A percentile compares a stretch with the other conserved stretches of the same genome.
phyloP scores from a whole-genome alignment of 2,113 vertebrate species.

The Petromus typicus region DNA sequence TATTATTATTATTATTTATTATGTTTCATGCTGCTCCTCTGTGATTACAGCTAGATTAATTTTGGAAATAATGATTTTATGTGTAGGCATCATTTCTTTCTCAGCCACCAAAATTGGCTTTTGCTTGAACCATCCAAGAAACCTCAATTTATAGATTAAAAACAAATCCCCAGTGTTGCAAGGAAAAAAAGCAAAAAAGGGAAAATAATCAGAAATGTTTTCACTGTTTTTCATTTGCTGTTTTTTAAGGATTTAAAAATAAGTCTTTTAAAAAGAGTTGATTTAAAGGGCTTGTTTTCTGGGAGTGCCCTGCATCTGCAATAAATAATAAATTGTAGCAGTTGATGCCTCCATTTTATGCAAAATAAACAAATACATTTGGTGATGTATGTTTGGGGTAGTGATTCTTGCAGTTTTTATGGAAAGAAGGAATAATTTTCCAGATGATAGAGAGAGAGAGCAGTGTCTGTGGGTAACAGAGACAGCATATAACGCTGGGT shows the following conservation, averaged over 20 bases:
- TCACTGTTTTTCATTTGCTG: conserved; percentile 13
- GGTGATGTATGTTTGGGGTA: conserved; percentile 78
- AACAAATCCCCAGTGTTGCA: not conserved
- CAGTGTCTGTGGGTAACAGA: conserved; percentile 79
- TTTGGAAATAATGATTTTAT: conserved; percentile 58
- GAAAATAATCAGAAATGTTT: conserved; percentile 9
- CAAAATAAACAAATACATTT: conserved; percentile 86
- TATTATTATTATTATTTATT: not conserved
- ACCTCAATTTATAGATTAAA: conserved; percentile 56
- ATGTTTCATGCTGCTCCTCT: not conserved
- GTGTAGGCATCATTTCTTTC: conserved; percentile 42
- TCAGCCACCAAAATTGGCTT: conserved; percentile 45
- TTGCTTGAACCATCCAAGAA: not conserved
- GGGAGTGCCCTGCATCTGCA: conserved; percentile 77
- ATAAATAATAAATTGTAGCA: conserved; percentile 81
- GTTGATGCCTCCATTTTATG: conserved; percentile 74
- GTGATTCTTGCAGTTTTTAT: conserved; percentile 76
- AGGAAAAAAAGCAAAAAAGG: not conserved
- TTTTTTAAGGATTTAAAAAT: conserved; percentile 70
- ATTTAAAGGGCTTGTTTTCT: conserved; percentile 77
- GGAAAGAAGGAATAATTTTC: conserved; percentile 77
- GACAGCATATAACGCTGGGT: conserved; percentile 43
- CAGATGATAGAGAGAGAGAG: conserved; percentile 79
- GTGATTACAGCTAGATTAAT: conserved; percentile 52
- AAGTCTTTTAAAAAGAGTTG: conserved; percentile 66